Evolutionary conservation across 2,888 invertebrate species (phyloP).

Genomic region (Drosophila nigritarsus): DNA sequence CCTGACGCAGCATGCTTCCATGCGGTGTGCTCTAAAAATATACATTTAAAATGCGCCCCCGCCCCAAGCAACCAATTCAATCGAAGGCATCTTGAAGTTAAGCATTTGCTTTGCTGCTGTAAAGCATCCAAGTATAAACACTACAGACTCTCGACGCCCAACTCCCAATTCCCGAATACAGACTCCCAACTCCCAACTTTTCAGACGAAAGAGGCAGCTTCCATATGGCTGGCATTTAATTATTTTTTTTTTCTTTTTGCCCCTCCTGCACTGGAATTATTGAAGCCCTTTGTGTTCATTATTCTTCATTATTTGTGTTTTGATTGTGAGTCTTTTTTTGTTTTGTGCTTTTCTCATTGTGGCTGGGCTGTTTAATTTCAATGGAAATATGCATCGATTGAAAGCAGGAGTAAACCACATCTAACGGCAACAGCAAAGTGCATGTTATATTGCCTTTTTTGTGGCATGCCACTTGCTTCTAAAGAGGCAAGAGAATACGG

Average conservation of each 20-base stretch:
- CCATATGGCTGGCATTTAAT: slow-evolving; percentile 46
- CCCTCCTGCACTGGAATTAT: slow-evolving; percentile 13
- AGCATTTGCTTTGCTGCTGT: slow-evolving; percentile 30
- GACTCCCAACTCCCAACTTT: not conserved
- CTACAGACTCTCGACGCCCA: not conserved
- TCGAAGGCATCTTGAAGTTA: slow-evolving; percentile 28
- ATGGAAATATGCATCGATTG: slow-evolving; percentile 67
- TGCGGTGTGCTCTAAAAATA: slow-evolving; percentile 39
- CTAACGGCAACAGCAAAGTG: not conserved
- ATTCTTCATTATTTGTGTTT: slow-evolving; percentile 60
- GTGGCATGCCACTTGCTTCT: slow-evolving; percentile 61
- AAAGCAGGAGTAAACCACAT: not conserved
- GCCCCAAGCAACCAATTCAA: slow-evolving; percentile 6
- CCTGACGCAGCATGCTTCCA: slow-evolving; percentile 30
- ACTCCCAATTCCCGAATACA: not conserved
- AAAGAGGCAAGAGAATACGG: not conserved
- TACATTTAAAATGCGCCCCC: slow-evolving; percentile 3
- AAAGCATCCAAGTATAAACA: slow-evolving; percentile 49
- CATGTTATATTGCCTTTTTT: slow-evolving; percentile 21
- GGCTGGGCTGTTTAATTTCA: slow-evolving; percentile 51
- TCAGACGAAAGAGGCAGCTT: slow-evolving; percentile 10
- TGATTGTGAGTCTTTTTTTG: slow-evolving; percentile 33
- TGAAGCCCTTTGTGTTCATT: slow-evolving; percentile 54
- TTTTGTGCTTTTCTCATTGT: not conserved
- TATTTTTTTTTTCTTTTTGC: slow-evolving; percentile 15